Percentiles rank a stretch among this genome's conserved stretches.
phyloP scores from a whole-genome alignment of 2,888 invertebrate species.

The Diogma glabrata region DNA sequence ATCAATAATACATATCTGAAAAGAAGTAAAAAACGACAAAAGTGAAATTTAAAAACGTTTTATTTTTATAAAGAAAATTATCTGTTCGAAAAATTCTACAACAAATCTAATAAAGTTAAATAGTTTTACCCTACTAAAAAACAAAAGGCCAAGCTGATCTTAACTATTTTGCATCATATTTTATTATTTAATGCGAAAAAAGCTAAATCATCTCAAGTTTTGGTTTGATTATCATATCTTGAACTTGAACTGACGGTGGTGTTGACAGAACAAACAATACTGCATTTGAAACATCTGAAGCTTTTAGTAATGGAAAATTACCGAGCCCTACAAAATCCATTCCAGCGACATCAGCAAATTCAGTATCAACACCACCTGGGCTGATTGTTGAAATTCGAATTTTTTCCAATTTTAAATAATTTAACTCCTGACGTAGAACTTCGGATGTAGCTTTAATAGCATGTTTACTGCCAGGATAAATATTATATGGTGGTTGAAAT shows the following conservation, averaged over 20 bases:
- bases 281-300: not conserved
- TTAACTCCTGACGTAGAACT: slow-evolving; percentile 30
- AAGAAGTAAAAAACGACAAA: too few relatives aligned
- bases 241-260: not conserved
- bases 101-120: too few relatives aligned
- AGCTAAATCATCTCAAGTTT: too few relatives aligned
- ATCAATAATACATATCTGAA: too few relatives aligned
- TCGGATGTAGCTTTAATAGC: slow-evolving; percentile 30
- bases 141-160: too few relatives aligned
- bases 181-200: too few relatives aligned
- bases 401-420: slow-evolving; percentile 8
- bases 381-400: slow-evolving; percentile 3
- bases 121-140: too few relatives aligned
- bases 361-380: not conserved
- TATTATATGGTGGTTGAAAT: slow-evolving; percentile 20
- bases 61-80: too few relatives aligned
- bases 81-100: too few relatives aligned
- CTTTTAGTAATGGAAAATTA: not conserved
- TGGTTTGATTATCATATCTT: slow-evolving; percentile 7
- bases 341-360: not conserved
- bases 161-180: too few relatives aligned
- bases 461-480: slow-evolving; percentile 27
- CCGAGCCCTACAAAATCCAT: not conserved
- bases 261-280: not conserved
- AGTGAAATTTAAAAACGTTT: too few relatives aligned